Evolutionary conservation across 2,888 invertebrate genomes (phyloP).

Genomic region (Psylliodes chrysocephalus): DNA sequence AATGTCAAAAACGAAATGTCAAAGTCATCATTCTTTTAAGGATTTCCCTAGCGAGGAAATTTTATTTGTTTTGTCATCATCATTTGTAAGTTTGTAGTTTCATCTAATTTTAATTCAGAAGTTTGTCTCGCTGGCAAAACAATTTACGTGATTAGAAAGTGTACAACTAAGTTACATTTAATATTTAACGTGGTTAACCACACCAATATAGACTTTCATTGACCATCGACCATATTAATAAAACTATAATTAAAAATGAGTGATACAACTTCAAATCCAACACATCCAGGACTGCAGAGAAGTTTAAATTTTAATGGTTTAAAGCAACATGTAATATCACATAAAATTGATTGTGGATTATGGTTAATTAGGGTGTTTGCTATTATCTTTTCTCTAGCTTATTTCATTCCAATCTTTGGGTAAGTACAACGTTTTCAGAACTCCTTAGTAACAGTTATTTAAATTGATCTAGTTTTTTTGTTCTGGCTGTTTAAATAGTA

Average conservation of each 20-base stretch:
- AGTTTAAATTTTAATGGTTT: constrained; percentile 71
- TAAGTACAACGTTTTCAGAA: constrained; percentile 65
- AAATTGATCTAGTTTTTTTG: background rate
- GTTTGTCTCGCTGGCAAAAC: background rate
- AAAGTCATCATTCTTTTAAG: background rate
- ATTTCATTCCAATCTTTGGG: constrained; percentile 90
- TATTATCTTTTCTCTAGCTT: constrained; percentile 84
- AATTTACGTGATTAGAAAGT: constrained; percentile 15
- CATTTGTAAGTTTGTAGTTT: background rate
- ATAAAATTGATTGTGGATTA: constrained; percentile 88
- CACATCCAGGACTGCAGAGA: constrained; percentile 48
- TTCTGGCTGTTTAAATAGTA: background rate
- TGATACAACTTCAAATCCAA: constrained; percentile 23
- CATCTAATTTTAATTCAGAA: constrained; percentile 3
- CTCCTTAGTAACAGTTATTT: background rate
- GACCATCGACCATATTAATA: constrained; percentile 7
- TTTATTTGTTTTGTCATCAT: background rate
- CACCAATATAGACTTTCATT: too few species aligned
- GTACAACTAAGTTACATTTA: background rate
- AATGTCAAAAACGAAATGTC: background rate
- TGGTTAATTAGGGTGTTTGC: constrained; percentile 89
- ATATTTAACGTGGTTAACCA: too few species aligned
- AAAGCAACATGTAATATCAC: constrained; percentile 78
- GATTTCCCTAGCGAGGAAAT: background rate
- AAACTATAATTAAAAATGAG: constrained; percentile 31